Evolutionary conservation across 2,888 invertebrate genomes (phyloP).

Genomic region (Petrolisthes manimaculis): DNA sequence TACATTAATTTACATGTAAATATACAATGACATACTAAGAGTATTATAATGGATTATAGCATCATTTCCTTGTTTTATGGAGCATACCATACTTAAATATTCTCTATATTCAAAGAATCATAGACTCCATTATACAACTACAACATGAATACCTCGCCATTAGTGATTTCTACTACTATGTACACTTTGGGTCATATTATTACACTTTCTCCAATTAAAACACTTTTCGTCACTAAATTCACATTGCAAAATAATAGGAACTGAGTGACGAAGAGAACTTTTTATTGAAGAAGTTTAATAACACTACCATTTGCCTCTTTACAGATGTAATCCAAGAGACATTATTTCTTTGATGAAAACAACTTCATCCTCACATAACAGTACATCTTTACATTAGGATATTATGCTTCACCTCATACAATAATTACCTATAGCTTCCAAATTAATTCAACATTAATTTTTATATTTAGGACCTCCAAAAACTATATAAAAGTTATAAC

Average conservation of each 20-base stretch:
- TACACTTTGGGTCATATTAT: not conserved
- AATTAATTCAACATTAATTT: constrained; percentile 35
- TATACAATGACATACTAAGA: constrained; percentile 40
- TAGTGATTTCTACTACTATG: not conserved
- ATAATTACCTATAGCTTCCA: constrained; percentile 45
- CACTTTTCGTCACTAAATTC: no score
- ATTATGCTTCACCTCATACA: not conserved
- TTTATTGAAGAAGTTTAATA: no score
- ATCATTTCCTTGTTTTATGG: constrained; percentile 37
- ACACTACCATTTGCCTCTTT: no score
- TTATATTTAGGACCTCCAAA: not conserved
- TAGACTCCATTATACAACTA: constrained; percentile 47
- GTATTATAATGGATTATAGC: constrained; percentile 45
- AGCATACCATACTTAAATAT: constrained; percentile 36
- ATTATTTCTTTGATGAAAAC: no score
- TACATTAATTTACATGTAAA: constrained; percentile 46
- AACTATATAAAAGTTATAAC: no score
- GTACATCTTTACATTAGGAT: no score
- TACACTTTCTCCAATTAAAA: no score
- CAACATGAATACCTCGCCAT: constrained; percentile 39
- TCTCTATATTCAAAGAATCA: constrained; percentile 37
- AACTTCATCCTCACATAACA: no score
- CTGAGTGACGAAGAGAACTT: no score
- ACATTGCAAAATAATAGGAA: no score
- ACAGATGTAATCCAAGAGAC: no score